phyloP scores from a whole-genome alignment of 1,140 invertebrate species.

The Oncopeltus fasciatus region DNA sequence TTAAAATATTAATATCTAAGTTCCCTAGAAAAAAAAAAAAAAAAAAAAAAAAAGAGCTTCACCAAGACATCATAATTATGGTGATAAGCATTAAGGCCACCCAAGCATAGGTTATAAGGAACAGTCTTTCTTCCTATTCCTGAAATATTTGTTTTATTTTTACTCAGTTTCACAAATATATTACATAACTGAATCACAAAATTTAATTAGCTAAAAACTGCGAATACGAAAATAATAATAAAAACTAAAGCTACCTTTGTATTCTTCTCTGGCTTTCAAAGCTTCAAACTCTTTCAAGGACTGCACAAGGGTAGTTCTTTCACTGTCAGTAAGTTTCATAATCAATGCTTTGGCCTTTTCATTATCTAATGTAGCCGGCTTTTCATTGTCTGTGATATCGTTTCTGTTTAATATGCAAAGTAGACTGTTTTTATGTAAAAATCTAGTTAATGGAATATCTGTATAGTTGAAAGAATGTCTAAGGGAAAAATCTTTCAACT shows the following conservation, averaged over 20 bases:
- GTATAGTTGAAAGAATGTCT: too few relatives aligned
- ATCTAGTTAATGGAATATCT: too few relatives aligned
- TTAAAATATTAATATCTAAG: too few relatives aligned
- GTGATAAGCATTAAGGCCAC: background rate
- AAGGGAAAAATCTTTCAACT: too few relatives aligned
- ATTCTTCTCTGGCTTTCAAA: slow-evolving; percentile 50
- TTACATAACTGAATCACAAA: background rate
- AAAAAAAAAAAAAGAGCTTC: too few relatives aligned
- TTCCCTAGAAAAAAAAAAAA: too few relatives aligned
- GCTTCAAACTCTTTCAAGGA: slow-evolving; percentile 56
- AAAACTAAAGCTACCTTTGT: slow-evolving; percentile 43
- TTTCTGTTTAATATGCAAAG: too few relatives aligned
- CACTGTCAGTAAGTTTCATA: slow-evolving; percentile 46
- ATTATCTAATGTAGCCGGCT: slow-evolving; percentile 37
- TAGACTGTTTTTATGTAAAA: too few relatives aligned
- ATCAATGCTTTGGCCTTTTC: slow-evolving; percentile 52
- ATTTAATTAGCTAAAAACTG: slow-evolving; percentile 4
- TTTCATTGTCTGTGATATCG: background rate
- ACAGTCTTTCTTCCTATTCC: background rate
- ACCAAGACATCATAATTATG: background rate
- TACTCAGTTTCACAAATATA: background rate
- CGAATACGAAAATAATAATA: background rate
- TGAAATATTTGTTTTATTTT: background rate
- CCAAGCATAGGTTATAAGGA: background rate
- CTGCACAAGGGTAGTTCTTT: slow-evolving; percentile 43